A percentile compares a stretch with the other conserved stretches of the same genome.
These are phyloP conservation scores for Drosophila hydei DNA, from an alignment of 1,140 invertebrate species.

Conservation along the genomic window DNA sequence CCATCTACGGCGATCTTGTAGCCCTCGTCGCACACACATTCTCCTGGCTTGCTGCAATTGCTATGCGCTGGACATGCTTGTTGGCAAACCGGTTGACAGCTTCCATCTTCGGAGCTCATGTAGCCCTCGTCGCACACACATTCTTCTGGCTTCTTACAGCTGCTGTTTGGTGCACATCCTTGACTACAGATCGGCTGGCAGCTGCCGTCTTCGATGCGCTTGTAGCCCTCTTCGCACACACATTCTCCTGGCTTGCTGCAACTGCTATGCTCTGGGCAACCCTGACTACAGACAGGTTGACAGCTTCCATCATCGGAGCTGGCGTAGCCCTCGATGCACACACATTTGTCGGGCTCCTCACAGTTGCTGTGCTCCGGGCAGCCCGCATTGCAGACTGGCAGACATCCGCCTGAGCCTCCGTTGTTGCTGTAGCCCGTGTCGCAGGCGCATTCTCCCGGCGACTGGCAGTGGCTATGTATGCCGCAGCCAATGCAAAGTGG, in stretches of 20 bases:
- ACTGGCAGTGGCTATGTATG: slow-evolving; percentile 84
- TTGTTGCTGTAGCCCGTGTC: slow-evolving; percentile 85
- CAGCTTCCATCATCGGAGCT: slow-evolving; percentile 55
- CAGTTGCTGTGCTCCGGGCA: slow-evolving; percentile 80
- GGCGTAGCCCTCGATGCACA: slow-evolving; percentile 86
- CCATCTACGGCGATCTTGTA: slow-evolving; percentile 43
- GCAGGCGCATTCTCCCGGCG: slow-evolving; percentile 86
- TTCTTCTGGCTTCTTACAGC: slow-evolving; percentile 85
- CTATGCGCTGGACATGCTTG: slow-evolving; percentile 41
- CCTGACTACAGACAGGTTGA: slow-evolving; percentile 47
- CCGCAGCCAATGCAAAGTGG: slow-evolving; percentile 42
- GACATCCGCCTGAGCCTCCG: background rate
- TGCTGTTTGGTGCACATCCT: slow-evolving; percentile 85
- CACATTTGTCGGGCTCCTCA: slow-evolving; percentile 85
- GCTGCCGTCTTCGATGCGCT: slow-evolving; percentile 54
- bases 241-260: slow-evolving; percentile 49
- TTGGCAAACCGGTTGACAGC: slow-evolving; percentile 58
- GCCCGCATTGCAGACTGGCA: slow-evolving; percentile 13
- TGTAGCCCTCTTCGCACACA: slow-evolving; percentile 85
- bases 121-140: slow-evolving; percentile 86
- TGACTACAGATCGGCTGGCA: slow-evolving; percentile 46
- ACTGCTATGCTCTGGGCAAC: slow-evolving; percentile 41
- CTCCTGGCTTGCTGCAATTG: slow-evolving; percentile 37
- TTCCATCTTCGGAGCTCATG: slow-evolving; percentile 62
- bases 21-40: slow-evolving; percentile 78